Percentiles rank a stretch among this genome's conserved stretches.
These are phyloP conservation scores for Ptychadena robeensis DNA, from an alignment of 2,797 vertebrate species.

Conservation along the genomic window DNA sequence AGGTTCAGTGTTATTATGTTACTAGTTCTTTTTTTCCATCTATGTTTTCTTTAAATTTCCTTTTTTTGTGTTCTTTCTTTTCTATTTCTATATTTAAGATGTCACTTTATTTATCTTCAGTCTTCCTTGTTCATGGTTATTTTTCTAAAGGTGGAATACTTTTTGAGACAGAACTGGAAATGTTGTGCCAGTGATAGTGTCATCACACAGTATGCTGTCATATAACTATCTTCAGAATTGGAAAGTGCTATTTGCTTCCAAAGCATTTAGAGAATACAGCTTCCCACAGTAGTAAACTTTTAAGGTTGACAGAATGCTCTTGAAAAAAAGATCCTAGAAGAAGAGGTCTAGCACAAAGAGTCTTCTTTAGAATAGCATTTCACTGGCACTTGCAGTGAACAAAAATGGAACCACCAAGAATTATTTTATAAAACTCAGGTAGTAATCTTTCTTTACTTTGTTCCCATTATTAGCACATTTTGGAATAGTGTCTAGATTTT, in stretches of 20 bases:
- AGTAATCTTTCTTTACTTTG: too few relatives aligned
- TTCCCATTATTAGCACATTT: too few relatives aligned
- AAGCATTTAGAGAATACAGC: neutral
- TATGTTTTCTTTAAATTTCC: neutral
- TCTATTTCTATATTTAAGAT: conserved; percentile 8
- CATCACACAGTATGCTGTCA: neutral
- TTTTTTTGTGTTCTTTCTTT: neutral
- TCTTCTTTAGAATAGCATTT: neutral
- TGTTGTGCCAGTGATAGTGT: neutral
- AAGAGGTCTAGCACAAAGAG: neutral
- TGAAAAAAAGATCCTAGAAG: neutral
- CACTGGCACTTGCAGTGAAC: neutral
- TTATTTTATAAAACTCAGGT: too few relatives aligned
- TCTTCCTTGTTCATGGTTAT: conserved; percentile 5
- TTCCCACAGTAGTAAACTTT: neutral
- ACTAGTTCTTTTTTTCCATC: neutral
- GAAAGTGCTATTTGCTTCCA: neutral
- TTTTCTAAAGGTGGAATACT: neutral
- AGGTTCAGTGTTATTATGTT: too few relatives aligned
- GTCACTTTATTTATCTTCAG: conserved; percentile 32
- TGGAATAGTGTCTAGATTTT: too few relatives aligned
- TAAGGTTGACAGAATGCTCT: neutral
- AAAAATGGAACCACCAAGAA: neutral
- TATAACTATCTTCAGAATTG: conserved; percentile 1
- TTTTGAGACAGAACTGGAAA: neutral